Conservation (phyloP, 2,888 invertebrate genomes). For the Mylabris sibirica region DNA sequence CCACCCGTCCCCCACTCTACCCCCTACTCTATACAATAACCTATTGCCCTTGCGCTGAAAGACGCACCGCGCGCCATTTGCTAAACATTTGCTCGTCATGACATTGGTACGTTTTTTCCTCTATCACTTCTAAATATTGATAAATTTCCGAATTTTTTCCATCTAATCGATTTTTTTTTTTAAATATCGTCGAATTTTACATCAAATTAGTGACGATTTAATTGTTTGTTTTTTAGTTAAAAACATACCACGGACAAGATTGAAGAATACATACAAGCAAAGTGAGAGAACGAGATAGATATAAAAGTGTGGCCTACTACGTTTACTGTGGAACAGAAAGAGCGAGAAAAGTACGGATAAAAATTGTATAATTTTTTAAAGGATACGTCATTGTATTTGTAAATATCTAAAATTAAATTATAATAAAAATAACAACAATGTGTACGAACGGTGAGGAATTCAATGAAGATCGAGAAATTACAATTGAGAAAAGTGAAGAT, state of each 20-base stretch:
- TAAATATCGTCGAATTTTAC: background rate
- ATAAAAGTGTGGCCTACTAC: slow-evolving; percentile 49
- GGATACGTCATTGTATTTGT: slow-evolving; percentile 14
- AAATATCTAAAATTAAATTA: background rate
- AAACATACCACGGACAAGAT: slow-evolving; percentile 52
- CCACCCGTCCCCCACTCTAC: slow-evolving; percentile 42
- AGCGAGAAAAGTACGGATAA: slow-evolving; percentile 35
- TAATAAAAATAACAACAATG: slow-evolving; percentile 20
- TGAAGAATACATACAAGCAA: slow-evolving; percentile 42
- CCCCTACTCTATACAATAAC: slow-evolving; percentile 46
- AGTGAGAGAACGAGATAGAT: too few species aligned
- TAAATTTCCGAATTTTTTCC: background rate
- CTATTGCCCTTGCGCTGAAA: slow-evolving; percentile 56
- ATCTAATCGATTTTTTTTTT: too few species aligned
- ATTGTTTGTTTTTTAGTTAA: slow-evolving; percentile 51
- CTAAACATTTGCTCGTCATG: slow-evolving; percentile 61
- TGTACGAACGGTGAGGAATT: slow-evolving; percentile 45
- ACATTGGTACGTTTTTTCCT: slow-evolving; percentile 61
- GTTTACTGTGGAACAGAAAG: background rate
- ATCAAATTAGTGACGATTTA: background rate
- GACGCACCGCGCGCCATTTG: slow-evolving; percentile 63
- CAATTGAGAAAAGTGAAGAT: slow-evolving; percentile 50
- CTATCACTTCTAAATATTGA: slow-evolving; percentile 17
- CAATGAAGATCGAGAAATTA: slow-evolving; percentile 31
- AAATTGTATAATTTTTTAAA: slow-evolving; percentile 37